A percentile compares a stretch with the other conserved stretches of the same genome.
Evolutionary conservation across 1,140 invertebrate species (phyloP).

Genomic region (Cotesia glomerata): DNA sequence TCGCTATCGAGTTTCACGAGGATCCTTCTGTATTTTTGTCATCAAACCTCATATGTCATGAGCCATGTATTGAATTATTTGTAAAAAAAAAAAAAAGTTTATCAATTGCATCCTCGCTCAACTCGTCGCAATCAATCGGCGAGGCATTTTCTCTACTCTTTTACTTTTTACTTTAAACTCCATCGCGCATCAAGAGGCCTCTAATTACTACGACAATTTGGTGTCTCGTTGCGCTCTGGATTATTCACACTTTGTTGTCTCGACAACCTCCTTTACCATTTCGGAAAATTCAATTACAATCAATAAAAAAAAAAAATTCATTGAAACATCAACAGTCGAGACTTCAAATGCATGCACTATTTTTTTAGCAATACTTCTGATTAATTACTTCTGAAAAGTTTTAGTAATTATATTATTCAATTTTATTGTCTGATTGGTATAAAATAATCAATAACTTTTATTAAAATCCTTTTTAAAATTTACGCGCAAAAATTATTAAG

Average conservation of each 20-base stretch:
- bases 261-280: background rate
- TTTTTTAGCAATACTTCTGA: background rate
- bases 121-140: conserved; percentile 29
- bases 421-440: too few species aligned
- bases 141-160: conserved; percentile 30
- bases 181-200: conserved; percentile 27
- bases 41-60: too few species aligned
- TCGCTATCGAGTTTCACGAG: background rate
- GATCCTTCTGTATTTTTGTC: background rate
- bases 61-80: background rate
- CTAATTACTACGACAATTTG: background rate
- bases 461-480: too few species aligned
- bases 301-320: background rate
- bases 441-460: too few species aligned
- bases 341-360: conserved; percentile 5
- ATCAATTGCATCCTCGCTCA: conserved; percentile 18
- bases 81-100: background rate
- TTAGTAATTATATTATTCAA: too few species aligned
- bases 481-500: too few species aligned
- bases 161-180: conserved; percentile 27
- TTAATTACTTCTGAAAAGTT: background rate
- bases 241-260: conserved; percentile 6
- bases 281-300: background rate
- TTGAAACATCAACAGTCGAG: too few species aligned
- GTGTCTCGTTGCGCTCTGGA: conserved; percentile 24